These are phyloP conservation scores for Lasioglossum albipes DNA, from an alignment of 1,140 invertebrate genomes.

Conservation along the genomic window DNA sequence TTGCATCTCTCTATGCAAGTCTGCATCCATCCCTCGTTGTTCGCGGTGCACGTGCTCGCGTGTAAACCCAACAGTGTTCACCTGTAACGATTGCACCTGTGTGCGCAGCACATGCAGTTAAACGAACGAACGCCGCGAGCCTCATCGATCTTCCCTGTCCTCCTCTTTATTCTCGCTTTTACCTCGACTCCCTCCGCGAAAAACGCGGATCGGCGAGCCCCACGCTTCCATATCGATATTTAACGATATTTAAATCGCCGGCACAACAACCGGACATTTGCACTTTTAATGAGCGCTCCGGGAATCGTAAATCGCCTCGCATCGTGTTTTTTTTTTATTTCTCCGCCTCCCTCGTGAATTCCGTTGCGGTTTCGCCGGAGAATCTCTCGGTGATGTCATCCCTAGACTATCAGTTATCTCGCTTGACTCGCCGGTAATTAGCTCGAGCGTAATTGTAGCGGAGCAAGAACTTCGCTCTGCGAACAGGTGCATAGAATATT, in stretches of 20 bases:
- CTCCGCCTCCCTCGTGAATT: neutral
- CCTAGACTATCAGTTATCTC: too few relatives aligned
- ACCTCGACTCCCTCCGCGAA: neutral
- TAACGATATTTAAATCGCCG: neutral
- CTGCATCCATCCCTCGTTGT: slow-evolving; percentile 1
- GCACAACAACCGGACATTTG: neutral
- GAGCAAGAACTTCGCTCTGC: neutral
- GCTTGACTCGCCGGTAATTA: neutral
- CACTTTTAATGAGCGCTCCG: neutral
- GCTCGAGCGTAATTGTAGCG: neutral
- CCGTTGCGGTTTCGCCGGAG: neutral
- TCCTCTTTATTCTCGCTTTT: slow-evolving; percentile 17
- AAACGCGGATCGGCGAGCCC: too few relatives aligned
- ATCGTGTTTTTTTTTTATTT: neutral
- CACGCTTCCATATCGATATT: neutral
- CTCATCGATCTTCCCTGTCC: slow-evolving; percentile 52
- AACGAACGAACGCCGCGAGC: neutral
- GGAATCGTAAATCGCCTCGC: neutral
- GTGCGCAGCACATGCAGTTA: neutral
- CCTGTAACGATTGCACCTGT: slow-evolving; percentile 45
- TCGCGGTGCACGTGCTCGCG: slow-evolving; percentile 39
- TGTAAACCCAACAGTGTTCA: slow-evolving; percentile 27
- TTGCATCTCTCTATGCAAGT: slow-evolving; percentile 21
- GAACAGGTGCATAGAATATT: too few relatives aligned
- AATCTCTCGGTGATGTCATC: neutral